Evolutionary conservation across 2,888 invertebrate genomes (phyloP), one percentile per base, ranked within the genome.

Genomic region (Acleris emargana): DNA sequence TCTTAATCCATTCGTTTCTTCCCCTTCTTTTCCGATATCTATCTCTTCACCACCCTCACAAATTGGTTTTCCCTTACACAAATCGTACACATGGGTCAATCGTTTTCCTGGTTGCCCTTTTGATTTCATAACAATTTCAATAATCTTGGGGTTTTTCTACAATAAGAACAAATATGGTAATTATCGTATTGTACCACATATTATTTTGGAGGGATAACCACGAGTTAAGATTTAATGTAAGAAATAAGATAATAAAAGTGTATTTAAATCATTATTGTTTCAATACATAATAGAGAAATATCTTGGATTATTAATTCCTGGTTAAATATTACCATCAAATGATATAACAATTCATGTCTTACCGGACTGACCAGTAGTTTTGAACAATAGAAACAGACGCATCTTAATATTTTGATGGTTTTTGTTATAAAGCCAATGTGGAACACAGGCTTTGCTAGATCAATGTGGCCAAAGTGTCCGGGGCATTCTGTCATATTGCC

Each of bases 31-130:
- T 2, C 95, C 95, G 64, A 97, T 94, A 79, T 99, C 99, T 96
- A 99, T 98, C 86, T 99, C 99, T 87, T 99, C 99, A 68, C 99
- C 99, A 68, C 99, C 99, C 87, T 99, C 99, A 88, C 99, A 99
- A 80, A 99, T 97, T 74, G 97, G 98, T 89, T 99, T 99, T 7
- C 98, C 97, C 91, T 99, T 99, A 88, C 99, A 99, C 42, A 99
- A 90, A 85, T 99, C 99, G 88, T 99, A 99, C 0, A 99, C 97
- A 90, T 98, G 97, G 2, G 97, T 96, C 67, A 99, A 92, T 62
- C 99, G 94, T 87, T 99, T 98, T 67, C 99, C 94, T 0, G 99
- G 98, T 78, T 99, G 98, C 2, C 98, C 98, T 91, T 98, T 98
- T 0, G 99, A 97, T 88, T 99, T 99, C 94, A 97, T 95, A 0